Conservation (phyloP, 1,140 invertebrate genomes). For the Drosophila bocki region DNA sequence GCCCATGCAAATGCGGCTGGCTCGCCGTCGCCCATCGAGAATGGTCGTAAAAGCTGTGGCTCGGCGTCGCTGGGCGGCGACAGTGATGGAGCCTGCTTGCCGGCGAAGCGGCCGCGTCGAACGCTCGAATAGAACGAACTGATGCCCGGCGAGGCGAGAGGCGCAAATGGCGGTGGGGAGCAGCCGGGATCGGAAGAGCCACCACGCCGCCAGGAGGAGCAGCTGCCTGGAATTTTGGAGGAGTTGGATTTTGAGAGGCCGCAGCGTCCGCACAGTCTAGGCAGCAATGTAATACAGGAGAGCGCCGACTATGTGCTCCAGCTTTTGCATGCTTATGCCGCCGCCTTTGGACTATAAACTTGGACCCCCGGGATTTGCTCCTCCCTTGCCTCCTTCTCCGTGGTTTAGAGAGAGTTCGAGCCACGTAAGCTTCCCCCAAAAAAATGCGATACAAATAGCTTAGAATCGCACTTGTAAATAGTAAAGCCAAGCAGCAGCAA, state of each 20-base stretch:
- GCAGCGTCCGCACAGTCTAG: slow-evolving; percentile 61
- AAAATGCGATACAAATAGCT: slow-evolving; percentile 2
- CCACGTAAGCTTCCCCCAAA: slow-evolving; percentile 22
- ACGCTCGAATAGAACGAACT: slow-evolving; percentile 80
- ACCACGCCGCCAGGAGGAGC: slow-evolving; percentile 7
- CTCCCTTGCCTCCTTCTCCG: background rate
- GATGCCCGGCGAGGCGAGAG: slow-evolving; percentile 60
- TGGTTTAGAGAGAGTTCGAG: slow-evolving; percentile 15
- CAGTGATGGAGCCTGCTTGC: slow-evolving; percentile 71
- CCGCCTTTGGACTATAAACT: slow-evolving; percentile 63
- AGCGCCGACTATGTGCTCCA: slow-evolving; percentile 72
- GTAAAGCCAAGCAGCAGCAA: slow-evolving; percentile 48
- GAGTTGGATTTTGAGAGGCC: slow-evolving; percentile 59
- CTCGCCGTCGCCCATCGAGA: slow-evolving; percentile 68
- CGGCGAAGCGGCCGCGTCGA: slow-evolving; percentile 70
- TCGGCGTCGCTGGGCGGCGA: slow-evolving; percentile 71
- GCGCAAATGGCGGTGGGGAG: slow-evolving; percentile 29
- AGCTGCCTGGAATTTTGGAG: slow-evolving; percentile 22
- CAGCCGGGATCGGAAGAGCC: slow-evolving; percentile 16
- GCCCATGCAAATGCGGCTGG: slow-evolving; percentile 41
- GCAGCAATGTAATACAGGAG: slow-evolving; percentile 71
- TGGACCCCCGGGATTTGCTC: background rate
- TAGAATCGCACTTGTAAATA: slow-evolving; percentile 61
- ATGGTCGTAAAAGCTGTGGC: slow-evolving; percentile 74
- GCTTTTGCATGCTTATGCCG: slow-evolving; percentile 68